These are phyloP conservation scores for Leucozona laternaria DNA, from an alignment of 2,888 invertebrate genomes.

Conservation along the genomic window DNA sequence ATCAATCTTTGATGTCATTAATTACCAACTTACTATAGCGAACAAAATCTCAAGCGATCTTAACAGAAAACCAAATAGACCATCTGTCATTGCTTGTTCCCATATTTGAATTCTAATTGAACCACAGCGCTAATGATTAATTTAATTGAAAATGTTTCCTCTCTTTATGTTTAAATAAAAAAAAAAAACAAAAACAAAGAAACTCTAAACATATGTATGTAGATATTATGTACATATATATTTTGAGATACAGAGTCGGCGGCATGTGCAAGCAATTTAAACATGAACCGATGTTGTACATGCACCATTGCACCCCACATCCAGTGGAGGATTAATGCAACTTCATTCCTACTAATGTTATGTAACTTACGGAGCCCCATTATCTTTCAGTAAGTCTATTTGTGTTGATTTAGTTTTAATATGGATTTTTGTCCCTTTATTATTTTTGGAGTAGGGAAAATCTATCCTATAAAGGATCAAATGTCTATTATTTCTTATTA, in stretches of 20 bases:
- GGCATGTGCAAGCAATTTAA: constrained; percentile 64
- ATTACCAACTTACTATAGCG: background rate
- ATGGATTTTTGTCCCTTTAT: background rate
- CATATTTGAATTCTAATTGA: constrained; percentile 61
- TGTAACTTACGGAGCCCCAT: background rate
- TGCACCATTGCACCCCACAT: constrained; percentile 6
- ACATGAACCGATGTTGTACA: background rate
- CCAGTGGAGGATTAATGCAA: background rate
- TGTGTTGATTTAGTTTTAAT: background rate
- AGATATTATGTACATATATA: too few relatives aligned
- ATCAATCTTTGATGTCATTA: constrained; percentile 46
- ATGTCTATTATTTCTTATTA: too few relatives aligned
- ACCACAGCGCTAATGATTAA: constrained; percentile 56
- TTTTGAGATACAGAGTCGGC: constrained; percentile 16
- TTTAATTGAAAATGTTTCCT: constrained; percentile 53
- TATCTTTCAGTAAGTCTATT: background rate
- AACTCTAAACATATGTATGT: constrained; percentile 14
- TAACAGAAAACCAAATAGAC: constrained; percentile 13
- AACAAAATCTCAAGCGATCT: constrained; percentile 25
- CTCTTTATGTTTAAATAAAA: background rate
- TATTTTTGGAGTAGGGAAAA: too few relatives aligned
- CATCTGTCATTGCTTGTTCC: constrained; percentile 53
- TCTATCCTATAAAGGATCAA: too few relatives aligned
- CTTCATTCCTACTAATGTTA: background rate
- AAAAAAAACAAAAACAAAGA: constrained; percentile 9